Evolutionary conservation across 2,113 vertebrate genomes (phyloP), one percentile per base, ranked within the genome.

Genomic region (Oxyruncus cristatus): DNA sequence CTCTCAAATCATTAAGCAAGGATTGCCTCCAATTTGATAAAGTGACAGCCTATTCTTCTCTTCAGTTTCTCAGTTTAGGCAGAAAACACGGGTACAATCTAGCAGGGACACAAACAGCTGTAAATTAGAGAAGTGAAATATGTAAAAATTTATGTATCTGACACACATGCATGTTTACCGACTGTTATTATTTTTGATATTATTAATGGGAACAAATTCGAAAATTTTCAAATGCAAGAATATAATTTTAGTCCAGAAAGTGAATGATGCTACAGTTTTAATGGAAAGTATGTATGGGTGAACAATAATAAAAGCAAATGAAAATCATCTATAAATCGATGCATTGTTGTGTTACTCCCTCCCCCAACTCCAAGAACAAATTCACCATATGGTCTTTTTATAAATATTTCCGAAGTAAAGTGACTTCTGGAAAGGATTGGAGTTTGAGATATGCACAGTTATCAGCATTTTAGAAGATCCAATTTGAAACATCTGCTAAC

Each of bases 401-500:
- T 92, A 96, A 96, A 96, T 96, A 97, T 96, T 96, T 95, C 85
- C 10, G 93, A 93, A 94, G 75, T 88, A 93, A 90, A 96, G n/a
- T 84, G 65, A 94, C 88, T 97, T 96, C 90, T 95, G 90, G 95
- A 94, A 92, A 41, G 88, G 85, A 83, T 74, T 96, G 82, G 63
- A 84, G 88, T 49, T 91, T 96, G 79, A 90, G 79, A 96, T 86
- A 89, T 87, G 56, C 52, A 92, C 68, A 96, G 83, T 95, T 95
- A 96, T 92, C 93, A 96, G 85, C 95, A 89, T 96, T 97, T 95
- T 84, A 91, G 88, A 95, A 93, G 79, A 89, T 78, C 79, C 90
- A 95, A 75, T 96, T 96, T 93, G 93, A 96, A 97, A 97, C 96
- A 97, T 94, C 96, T 97, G 95, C 52, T 94, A 93, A 94, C 95